phyloP scores from a whole-genome alignment of 2,888 invertebrate species.

The Cataglyphis cursor region DNA sequence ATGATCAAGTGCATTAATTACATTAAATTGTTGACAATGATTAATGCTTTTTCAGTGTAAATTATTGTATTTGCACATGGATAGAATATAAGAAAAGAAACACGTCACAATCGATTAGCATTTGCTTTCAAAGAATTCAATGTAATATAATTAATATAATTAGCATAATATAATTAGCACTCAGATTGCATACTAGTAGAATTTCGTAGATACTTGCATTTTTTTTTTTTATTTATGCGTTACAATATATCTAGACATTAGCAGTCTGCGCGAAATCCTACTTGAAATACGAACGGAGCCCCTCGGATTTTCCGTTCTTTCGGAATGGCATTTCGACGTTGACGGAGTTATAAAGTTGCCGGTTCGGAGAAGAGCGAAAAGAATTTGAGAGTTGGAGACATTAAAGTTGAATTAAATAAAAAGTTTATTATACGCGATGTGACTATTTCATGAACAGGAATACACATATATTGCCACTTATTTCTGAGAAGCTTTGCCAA shows the following conservation, averaged over 20 bases:
- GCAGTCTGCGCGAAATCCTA: conserved; percentile 29
- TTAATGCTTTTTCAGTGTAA: background rate
- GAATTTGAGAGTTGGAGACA: conserved; percentile 15
- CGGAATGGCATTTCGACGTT: conserved; percentile 34
- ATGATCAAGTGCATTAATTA: background rate
- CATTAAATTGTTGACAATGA: background rate
- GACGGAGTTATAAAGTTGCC: conserved; percentile 44
- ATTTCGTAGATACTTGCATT: background rate
- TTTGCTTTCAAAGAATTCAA: background rate
- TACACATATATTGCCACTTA: background rate
- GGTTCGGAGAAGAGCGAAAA: conserved; percentile 4
- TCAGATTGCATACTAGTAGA: background rate
- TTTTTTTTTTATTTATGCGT: conserved; percentile 30
- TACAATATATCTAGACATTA: conserved; percentile 42
- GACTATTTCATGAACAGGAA: conserved; percentile 8
- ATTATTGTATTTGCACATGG: background rate
- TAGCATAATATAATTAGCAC: background rate
- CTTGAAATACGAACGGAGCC: conserved; percentile 30
- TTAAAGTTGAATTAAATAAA: conserved; percentile 43
- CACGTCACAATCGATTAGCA: background rate
- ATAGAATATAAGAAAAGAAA: background rate
- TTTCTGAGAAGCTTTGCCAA: conserved; percentile 3
- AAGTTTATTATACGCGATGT: conserved; percentile 34
- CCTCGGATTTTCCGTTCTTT: conserved; percentile 30
- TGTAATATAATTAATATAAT: background rate